phyloP scores from a whole-genome alignment of 2,113 vertebrate genomes.

The Psittacus erithacus region DNA sequence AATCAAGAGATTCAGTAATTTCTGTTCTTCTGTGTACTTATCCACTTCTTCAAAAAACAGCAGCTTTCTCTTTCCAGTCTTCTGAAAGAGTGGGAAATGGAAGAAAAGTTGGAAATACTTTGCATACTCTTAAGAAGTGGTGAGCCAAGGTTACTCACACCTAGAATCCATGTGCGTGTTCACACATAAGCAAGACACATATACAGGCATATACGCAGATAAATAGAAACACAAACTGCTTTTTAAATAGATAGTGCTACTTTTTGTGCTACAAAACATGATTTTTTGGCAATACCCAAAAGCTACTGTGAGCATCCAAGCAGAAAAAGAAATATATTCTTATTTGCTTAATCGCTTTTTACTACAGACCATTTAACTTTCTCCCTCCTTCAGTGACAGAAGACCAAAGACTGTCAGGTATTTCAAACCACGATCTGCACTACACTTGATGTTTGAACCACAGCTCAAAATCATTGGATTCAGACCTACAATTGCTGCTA shows the following conservation, averaged over 20 bases:
- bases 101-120: not conserved
- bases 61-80: not conserved
- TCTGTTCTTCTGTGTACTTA: not conserved
- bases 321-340: not conserved
- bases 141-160: not conserved
- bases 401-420: slow-evolving; percentile 4
- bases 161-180: not conserved
- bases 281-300: not conserved
- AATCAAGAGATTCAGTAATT: not conserved
- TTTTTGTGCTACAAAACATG: not conserved
- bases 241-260: not conserved
- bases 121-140: not conserved
- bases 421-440: slow-evolving; percentile 40
- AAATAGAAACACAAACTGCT: not conserved
- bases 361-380: slow-evolving; percentile 48
- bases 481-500: slow-evolving; percentile 19
- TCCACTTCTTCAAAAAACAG: not conserved
- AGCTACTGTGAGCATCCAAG: not conserved
- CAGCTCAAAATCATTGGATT: slow-evolving; percentile 1
- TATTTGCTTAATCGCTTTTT: slow-evolving; percentile 36
- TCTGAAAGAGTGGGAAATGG: not conserved
- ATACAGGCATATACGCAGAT: too few species aligned
- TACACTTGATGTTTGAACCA: slow-evolving; percentile 24
- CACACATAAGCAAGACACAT: not conserved
- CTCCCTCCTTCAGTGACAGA: slow-evolving; percentile 21